These are phyloP conservation scores for Macropus fuliginosus DNA, from an alignment of 2,797 vertebrate genomes.

Conservation along the genomic window DNA sequence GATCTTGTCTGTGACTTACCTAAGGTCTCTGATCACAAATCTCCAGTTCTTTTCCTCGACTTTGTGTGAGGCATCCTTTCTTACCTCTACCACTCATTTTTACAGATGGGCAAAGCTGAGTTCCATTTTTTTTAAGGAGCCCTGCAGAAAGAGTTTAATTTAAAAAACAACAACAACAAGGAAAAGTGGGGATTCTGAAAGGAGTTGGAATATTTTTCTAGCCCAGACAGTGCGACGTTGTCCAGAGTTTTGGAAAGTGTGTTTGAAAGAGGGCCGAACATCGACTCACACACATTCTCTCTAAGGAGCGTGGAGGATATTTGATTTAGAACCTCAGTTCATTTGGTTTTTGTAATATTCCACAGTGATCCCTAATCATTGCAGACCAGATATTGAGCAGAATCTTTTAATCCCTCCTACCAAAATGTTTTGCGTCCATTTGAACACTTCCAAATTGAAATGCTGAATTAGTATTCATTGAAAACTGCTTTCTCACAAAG, in stretches of 20 bases:
- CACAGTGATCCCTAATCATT: slow-evolving; percentile 36
- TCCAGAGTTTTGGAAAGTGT: not conserved
- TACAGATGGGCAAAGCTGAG: slow-evolving; percentile 7
- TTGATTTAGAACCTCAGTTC: not conserved
- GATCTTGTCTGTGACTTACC: not conserved
- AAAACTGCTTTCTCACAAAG: slow-evolving; percentile 61
- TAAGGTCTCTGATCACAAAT: not conserved
- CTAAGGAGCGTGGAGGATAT: not conserved
- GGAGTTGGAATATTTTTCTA: not conserved
- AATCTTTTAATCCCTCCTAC: slow-evolving; percentile 27
- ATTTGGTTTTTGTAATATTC: slow-evolving; percentile 43
- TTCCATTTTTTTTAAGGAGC: not conserved
- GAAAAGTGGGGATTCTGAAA: not conserved
- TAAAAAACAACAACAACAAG: not conserved
- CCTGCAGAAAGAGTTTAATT: not conserved
- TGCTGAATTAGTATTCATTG: slow-evolving; percentile 60
- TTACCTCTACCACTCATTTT: not conserved
- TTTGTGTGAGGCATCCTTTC: not conserved
- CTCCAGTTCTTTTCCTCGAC: not conserved
- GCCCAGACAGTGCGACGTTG: not conserved
- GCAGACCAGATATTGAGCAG: slow-evolving; percentile 46
- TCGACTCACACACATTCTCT: not conserved
- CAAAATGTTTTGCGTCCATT: slow-evolving; percentile 55
- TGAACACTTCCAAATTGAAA: slow-evolving; percentile 55
- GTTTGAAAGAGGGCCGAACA: not conserved